These are phyloP conservation scores for Colossoma macropomum DNA, from an alignment of 2,113 vertebrate genomes.

Conservation along the genomic window DNA sequence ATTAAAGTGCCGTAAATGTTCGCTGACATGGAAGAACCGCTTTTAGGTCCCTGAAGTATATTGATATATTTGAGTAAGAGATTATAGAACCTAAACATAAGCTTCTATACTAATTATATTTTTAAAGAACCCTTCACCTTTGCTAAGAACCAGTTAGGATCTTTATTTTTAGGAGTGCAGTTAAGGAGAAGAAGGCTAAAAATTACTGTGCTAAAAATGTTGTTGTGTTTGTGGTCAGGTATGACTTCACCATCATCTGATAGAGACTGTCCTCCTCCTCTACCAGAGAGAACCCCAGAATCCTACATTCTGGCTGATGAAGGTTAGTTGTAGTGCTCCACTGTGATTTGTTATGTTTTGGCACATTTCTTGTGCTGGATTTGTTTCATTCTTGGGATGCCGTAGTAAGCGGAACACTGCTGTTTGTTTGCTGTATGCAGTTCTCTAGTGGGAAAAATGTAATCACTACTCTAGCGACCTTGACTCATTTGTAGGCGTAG, in stretches of 20 bases:
- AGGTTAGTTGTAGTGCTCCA: constrained; percentile 46
- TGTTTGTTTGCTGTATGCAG: not conserved
- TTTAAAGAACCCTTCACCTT: too few species aligned
- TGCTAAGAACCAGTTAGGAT: too few species aligned
- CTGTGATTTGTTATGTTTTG: not conserved
- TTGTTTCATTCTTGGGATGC: too few species aligned
- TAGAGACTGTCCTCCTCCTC: constrained; percentile 85
- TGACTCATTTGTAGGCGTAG: not conserved
- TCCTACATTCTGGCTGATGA: constrained; percentile 84
- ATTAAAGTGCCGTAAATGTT: too few species aligned
- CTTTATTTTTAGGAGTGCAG: too few species aligned
- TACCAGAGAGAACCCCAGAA: constrained; percentile 91
- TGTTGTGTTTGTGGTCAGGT: constrained; percentile 27
- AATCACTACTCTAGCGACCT: not conserved
- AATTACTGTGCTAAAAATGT: not conserved
- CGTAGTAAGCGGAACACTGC: not conserved
- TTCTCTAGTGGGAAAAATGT: constrained; percentile 4
- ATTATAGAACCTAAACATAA: too few species aligned
- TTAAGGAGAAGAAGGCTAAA: too few species aligned
- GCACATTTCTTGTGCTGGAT: not conserved
- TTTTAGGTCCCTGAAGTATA: too few species aligned
- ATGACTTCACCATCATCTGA: constrained; percentile 49
- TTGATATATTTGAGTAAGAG: too few species aligned
- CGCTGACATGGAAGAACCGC: too few species aligned
- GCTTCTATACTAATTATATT: too few species aligned